phyloP scores from a whole-genome alignment of 2,888 invertebrate genomes.

The Drosophila suboccidentalis region DNA sequence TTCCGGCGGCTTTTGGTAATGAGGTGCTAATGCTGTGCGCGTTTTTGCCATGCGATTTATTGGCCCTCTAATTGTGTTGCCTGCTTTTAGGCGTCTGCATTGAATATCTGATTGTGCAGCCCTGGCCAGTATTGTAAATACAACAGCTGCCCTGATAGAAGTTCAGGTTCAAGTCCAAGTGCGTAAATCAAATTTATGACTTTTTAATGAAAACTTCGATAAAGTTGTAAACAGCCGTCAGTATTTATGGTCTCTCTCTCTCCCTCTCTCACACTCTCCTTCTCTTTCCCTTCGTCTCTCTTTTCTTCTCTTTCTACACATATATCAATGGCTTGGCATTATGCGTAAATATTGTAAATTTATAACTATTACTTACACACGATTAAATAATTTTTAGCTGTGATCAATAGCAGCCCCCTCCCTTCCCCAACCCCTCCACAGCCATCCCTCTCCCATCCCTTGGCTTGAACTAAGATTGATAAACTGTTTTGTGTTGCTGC shows the following conservation, averaged over 20 bases:
- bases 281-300: too few species aligned
- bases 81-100: constrained; percentile 37
- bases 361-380: constrained; percentile 79
- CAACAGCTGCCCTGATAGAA: constrained; percentile 58
- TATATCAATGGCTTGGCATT: constrained; percentile 40
- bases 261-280: background rate
- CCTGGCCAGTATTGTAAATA: constrained; percentile 30
- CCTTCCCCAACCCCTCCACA: background rate
- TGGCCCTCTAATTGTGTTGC: constrained; percentile 45
- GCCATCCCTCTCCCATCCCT: background rate
- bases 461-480: constrained; percentile 13
- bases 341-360: constrained; percentile 46
- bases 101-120: constrained; percentile 22
- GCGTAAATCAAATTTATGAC: constrained; percentile 74
- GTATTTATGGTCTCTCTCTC: constrained; percentile 1
- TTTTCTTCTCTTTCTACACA: constrained; percentile 3
- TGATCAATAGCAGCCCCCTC: constrained; percentile 24
- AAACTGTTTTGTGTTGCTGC: constrained; percentile 31
- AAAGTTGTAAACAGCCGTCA: constrained; percentile 16
- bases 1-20: constrained; percentile 56
- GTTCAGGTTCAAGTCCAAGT: background rate
- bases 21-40: constrained; percentile 68
- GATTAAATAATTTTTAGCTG: constrained; percentile 77
- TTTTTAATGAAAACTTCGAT: constrained; percentile 68
- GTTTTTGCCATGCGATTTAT: constrained; percentile 53